Base-by-base conservation (phyloP, 2,888 invertebrate species). In the Ceraclea dissimilis region DNA sequence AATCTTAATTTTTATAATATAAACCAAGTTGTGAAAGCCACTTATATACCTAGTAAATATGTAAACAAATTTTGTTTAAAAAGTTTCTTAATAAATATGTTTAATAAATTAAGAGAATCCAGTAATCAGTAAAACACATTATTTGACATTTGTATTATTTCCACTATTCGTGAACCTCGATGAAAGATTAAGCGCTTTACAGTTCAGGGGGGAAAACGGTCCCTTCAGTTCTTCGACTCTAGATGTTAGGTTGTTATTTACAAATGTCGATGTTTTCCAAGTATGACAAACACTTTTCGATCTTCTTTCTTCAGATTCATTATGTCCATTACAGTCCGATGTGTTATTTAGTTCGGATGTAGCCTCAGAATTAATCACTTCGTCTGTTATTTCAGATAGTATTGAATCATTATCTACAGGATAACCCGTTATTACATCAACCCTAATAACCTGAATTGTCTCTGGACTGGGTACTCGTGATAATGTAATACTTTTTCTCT, bases 371-470 rank as follows among this genome's bases (percentile, higher is more conserved):
- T 39, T 54, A n/a, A 49, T 16, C 8, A 31, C 33, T 2, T 62
- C 58, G 13, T 62, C 60, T 2, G 59, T 60, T n/a, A 46, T 18
- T 6, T 60, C 62, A 2, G 62, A 62, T 11, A 62, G 16, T 2
- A 62, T 10, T 2, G 62, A 62, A 26, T 62, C 62, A 48, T 53
- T 62, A 16, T 59, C 59, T 2, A 62, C 60, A 2, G 62, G 62
- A 50, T 62, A 62, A 18, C 62, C 62, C 1, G 54, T 56, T 21
- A 77, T 73, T 6, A 78, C 76, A 59, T 78, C 78, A 0, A 78
- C 77, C 65, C 78, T 68, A 19, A 78, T 77, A 1, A 78, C 71
- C 66, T 78, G 76, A 10, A 76, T 69, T 1, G 76, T 76, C 59
- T 76, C 76, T 6, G 77, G 77, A 60, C 75, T 76, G 60, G 72